Conservation (phyloP, 2,113 vertebrate genomes). For the Saguinus midas region DNA sequence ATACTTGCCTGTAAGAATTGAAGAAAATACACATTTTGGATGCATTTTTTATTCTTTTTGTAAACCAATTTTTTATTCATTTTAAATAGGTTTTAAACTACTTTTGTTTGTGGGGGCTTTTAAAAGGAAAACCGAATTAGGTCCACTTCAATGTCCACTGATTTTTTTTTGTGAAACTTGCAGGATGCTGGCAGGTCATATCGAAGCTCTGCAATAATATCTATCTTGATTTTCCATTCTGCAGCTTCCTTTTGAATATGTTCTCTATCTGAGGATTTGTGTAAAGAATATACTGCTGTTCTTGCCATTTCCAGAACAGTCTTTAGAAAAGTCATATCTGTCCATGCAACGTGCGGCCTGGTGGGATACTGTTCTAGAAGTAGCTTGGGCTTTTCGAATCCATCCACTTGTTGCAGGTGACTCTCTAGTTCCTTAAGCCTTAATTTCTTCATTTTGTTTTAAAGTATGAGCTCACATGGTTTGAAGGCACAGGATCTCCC, state of each 20-base stretch:
- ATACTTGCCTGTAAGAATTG: background rate
- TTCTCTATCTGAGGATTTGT: too few relatives aligned
- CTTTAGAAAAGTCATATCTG: too few relatives aligned
- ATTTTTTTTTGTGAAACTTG: conserved; percentile 99
- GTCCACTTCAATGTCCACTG: conserved; percentile 98
- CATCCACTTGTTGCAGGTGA: conserved; percentile 92
- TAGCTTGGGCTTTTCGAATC: conserved; percentile 94
- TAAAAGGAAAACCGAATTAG: conserved; percentile 93
- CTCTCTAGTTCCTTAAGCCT: conserved; percentile 96
- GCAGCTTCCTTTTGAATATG: too few relatives aligned
- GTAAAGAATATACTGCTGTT: too few relatives aligned
- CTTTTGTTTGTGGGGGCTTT: conserved; percentile 85
- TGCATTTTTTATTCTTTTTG: background rate
- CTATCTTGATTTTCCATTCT: too few relatives aligned
- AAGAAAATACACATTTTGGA: background rate
- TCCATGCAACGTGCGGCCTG: conserved; percentile 88
- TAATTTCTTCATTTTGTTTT: conserved; percentile 83
- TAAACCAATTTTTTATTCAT: conserved; percentile 81
- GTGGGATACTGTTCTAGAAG: conserved; percentile 98
- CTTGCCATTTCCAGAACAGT: too few relatives aligned
- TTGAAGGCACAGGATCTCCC: background rate
- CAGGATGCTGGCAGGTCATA: conserved; percentile 97
- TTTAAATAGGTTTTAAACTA: conserved; percentile 84
- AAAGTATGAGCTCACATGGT: background rate
- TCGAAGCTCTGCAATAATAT: conserved; percentile 88